A percentile compares a stretch with the other conserved stretches of the same genome.
Evolutionary conservation across 37 sponge, comb jelly and placozoan species (phyloP).

Genomic region (Cladorhizidae sp.): DNA sequence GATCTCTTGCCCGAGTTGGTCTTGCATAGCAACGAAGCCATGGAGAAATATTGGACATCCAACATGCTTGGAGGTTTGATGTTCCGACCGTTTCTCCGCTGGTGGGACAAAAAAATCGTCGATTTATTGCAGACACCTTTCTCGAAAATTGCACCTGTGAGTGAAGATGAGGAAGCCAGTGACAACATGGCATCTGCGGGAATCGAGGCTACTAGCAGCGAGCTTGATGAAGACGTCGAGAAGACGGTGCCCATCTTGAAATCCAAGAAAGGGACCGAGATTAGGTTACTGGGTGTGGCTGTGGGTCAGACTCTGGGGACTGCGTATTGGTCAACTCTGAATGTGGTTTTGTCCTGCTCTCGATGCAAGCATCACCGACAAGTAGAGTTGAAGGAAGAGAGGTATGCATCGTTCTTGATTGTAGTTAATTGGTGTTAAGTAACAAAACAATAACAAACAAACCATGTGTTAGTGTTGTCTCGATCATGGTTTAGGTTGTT

Average conservation of each 20-base stretch:
- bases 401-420: slow-evolving; percentile 18
- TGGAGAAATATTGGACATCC: slow-evolving; percentile 14
- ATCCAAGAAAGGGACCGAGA: slow-evolving; percentile 51
- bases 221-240: not conserved
- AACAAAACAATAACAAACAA: not conserved
- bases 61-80: slow-evolving; percentile 17
- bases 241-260: slow-evolving; percentile 4
- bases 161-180: not conserved
- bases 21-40: slow-evolving; percentile 17
- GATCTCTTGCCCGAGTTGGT: not conserved
- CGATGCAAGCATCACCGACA: slow-evolving; percentile 37
- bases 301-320: slow-evolving; percentile 31
- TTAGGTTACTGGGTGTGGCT: slow-evolving; percentile 36
- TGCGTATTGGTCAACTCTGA: slow-evolving; percentile 6
- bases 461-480: no score
- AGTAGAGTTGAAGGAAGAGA: slow-evolving; percentile 10
- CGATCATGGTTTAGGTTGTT: not conserved
- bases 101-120: slow-evolving; percentile 54
- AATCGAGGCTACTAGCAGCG: not conserved
- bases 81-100: slow-evolving; percentile 62
- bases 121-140: slow-evolving; percentile 1
- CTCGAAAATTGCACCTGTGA: not conserved
- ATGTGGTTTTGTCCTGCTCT: slow-evolving; percentile 29
- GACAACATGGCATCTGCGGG: not conserved
- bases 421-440: no score